A percentile compares a stretch with the other conserved stretches of the same genome.
Conservation (phyloP, 2,797 vertebrate genomes). For the Cyprinodon diabolis region DNA sequence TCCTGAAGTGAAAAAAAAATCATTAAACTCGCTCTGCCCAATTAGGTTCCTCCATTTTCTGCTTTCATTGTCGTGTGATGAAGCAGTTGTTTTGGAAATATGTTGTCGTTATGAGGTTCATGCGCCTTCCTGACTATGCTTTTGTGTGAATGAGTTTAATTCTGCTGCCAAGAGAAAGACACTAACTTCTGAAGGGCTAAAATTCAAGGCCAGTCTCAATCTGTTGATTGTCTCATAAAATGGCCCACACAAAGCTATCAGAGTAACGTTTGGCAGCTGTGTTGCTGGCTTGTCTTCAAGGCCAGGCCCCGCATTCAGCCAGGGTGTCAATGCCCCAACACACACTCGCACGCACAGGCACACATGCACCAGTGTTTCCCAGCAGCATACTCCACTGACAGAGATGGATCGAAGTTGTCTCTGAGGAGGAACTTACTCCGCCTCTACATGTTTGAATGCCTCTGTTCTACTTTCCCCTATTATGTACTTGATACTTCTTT, state of each 20-base stretch:
- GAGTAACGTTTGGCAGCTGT: conserved; percentile 56
- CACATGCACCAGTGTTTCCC: conserved; percentile 51
- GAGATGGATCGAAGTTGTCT: conserved; percentile 72
- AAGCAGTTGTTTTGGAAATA: conserved; percentile 8
- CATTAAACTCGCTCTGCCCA: background rate
- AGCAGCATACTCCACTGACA: conserved; percentile 74
- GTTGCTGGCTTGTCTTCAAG: conserved; percentile 47
- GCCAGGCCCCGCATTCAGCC: conserved; percentile 37
- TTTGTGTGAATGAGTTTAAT: conserved; percentile 5
- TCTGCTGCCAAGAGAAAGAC: conserved; percentile 44
- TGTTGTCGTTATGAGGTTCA: conserved; percentile 18
- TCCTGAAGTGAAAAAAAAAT: background rate
- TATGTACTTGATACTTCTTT: conserved; percentile 12
- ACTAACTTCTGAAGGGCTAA: conserved; percentile 22
- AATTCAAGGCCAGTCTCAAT: conserved; percentile 43
- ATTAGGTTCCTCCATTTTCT: background rate
- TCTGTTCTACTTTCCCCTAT: conserved; percentile 30
- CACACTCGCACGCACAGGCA: conserved; percentile 16
- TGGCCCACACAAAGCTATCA: conserved; percentile 23
- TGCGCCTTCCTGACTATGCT: background rate
- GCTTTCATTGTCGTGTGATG: background rate
- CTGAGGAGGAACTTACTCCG: conserved; percentile 34
- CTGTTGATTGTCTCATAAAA: conserved; percentile 47
- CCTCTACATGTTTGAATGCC: conserved; percentile 53
- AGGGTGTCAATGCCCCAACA: conserved; percentile 48